phyloP scores from a whole-genome alignment of 1,140 invertebrate species.

The Gerris buenoi region DNA sequence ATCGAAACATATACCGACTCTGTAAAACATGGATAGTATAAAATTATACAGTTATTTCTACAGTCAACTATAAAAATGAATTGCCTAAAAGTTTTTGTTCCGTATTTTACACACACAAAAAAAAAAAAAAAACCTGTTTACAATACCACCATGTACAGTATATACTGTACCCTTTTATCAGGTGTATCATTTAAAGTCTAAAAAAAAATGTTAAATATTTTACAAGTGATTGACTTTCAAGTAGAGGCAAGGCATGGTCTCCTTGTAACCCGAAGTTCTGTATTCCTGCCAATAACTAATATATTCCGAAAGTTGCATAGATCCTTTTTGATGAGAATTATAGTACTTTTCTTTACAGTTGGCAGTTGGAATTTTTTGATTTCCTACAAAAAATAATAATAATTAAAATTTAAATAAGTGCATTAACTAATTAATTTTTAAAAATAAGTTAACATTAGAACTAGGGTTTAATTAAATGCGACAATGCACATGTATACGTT shows the following conservation, averaged over 20 bases:
- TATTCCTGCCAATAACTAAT: slow-evolving; percentile 47
- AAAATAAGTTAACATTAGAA: slow-evolving; percentile 4
- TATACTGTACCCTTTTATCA: neutral
- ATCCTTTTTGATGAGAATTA: slow-evolving; percentile 53
- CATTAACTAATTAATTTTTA: neutral
- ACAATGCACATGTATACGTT: neutral
- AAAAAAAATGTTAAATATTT: neutral
- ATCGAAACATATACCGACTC: no score
- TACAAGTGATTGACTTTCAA: slow-evolving; percentile 13
- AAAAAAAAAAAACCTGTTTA: neutral
- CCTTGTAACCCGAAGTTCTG: slow-evolving; percentile 30
- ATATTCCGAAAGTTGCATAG: slow-evolving; percentile 50
- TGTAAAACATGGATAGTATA: no score
- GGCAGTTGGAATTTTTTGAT: slow-evolving; percentile 50
- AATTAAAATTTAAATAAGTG: neutral
- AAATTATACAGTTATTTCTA: neutral
- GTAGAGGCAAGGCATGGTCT: slow-evolving; percentile 19
- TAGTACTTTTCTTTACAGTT: slow-evolving; percentile 57
- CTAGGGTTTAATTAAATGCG: neutral
- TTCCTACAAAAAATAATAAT: slow-evolving; percentile 29
- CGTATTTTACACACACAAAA: neutral
- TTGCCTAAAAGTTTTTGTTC: neutral
- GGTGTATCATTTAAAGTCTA: neutral
- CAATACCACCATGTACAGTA: neutral
- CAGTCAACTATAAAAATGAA: neutral